These are phyloP conservation scores for Pollimyrus isidori DNA, from an alignment of 2,113 vertebrate genomes.

Conservation along the genomic window DNA sequence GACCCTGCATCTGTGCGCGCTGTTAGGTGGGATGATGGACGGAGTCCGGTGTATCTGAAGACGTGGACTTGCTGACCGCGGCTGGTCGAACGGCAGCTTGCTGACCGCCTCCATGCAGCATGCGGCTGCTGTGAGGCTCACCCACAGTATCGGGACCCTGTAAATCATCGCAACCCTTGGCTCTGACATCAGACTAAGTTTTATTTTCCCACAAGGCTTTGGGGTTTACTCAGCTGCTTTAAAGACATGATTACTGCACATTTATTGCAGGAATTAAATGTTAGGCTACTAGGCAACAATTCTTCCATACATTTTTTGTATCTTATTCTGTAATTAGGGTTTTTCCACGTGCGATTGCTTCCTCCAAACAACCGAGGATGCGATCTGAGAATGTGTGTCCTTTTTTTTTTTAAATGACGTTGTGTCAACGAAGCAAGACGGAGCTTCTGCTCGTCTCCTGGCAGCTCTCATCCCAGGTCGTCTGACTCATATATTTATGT, in stretches of 20 bases:
- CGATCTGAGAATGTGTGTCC: neutral
- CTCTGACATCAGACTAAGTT: slow-evolving; percentile 46
- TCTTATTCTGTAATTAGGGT: slow-evolving; percentile 25
- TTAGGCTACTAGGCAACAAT: slow-evolving; percentile 33
- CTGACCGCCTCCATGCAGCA: neutral
- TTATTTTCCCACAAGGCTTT: slow-evolving; percentile 49
- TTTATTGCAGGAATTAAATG: slow-evolving; percentile 3
- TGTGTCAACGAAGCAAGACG: neutral
- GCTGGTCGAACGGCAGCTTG: slow-evolving; percentile 14
- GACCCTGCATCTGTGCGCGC: neutral
- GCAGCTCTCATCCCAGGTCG: neutral
- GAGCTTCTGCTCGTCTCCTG: neutral
- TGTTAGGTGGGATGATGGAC: slow-evolving; percentile 53
- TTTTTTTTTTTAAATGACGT: neutral
- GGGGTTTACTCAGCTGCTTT: slow-evolving; percentile 32
- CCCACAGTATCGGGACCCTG: slow-evolving; percentile 42
- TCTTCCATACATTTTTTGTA: slow-evolving; percentile 34
- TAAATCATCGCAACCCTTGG: slow-evolving; percentile 46
- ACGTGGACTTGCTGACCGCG: slow-evolving; percentile 42
- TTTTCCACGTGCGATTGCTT: neutral
- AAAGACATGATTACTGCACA: slow-evolving; percentile 36
- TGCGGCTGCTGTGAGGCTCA: slow-evolving; percentile 25
- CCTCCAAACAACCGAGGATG: neutral
- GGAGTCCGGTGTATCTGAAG: slow-evolving; percentile 38
- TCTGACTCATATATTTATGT: neutral